These are phyloP conservation scores for Drosophila yakuba DNA, from an alignment of 1,140 invertebrate species.

Conservation along the genomic window DNA sequence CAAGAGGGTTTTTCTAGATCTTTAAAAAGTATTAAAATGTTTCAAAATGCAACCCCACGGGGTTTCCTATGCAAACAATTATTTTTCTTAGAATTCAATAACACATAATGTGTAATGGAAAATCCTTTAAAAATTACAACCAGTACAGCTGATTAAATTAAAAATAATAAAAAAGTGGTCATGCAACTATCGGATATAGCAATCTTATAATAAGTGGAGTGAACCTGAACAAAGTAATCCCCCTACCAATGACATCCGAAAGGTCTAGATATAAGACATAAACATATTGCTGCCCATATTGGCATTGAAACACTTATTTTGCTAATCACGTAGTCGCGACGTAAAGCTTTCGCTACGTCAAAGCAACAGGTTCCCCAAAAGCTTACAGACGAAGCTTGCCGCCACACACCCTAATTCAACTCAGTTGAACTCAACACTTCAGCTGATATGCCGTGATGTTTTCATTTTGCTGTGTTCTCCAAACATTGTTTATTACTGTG, in stretches of 20 bases:
- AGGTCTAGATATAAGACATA: too few species aligned
- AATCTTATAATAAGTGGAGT: not conserved
- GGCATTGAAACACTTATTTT: conserved; percentile 13
- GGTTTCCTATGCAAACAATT: too few species aligned
- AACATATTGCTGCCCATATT: not conserved
- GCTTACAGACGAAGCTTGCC: conserved; percentile 12
- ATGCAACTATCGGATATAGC: not conserved
- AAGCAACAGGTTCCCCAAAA: conserved; percentile 49
- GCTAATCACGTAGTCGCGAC: conserved; percentile 9
- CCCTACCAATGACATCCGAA: not conserved
- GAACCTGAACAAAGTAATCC: not conserved
- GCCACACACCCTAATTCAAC: conserved; percentile 12
- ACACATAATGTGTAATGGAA: too few species aligned
- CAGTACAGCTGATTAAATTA: not conserved
- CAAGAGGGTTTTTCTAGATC: not conserved
- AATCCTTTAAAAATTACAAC: too few species aligned
- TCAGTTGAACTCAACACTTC: conserved; percentile 27
- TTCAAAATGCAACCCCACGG: not conserved
- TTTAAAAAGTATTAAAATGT: not conserved
- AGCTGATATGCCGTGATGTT: conserved; percentile 25
- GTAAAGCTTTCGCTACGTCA: conserved; percentile 23
- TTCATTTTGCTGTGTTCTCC: not conserved
- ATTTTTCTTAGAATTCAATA: not conserved
- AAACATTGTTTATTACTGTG: conserved; percentile 29
- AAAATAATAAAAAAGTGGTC: not conserved